Conservation (phyloP, 2,113 vertebrate species). For the Mesocricetus auratus region DNA sequence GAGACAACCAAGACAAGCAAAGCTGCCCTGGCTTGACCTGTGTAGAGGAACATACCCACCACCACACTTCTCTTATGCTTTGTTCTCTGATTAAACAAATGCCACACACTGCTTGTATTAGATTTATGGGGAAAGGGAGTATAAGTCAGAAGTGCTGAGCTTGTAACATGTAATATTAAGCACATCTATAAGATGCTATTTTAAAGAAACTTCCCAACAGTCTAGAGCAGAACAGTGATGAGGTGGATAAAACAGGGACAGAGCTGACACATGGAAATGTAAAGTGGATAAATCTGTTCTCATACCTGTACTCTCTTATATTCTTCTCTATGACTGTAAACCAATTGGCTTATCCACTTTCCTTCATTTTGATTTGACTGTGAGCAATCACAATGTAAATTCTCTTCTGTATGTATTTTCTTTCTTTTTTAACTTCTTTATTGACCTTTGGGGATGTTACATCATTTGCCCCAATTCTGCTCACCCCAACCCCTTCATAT, state of each 20-base stretch:
- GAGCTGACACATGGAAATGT: background rate
- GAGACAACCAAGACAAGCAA: background rate
- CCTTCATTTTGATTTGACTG: background rate
- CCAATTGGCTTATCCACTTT: background rate
- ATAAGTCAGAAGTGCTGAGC: background rate
- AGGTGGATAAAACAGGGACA: background rate
- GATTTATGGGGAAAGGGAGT: constrained; percentile 2
- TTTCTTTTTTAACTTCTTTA: background rate
- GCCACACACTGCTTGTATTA: background rate
- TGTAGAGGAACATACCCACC: background rate
- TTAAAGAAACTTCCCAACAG: constrained; percentile 27
- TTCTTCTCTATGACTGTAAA: background rate
- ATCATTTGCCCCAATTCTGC: no score
- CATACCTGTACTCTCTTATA: background rate
- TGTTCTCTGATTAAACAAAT: constrained; percentile 54
- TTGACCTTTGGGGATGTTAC: no score
- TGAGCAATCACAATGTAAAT: constrained; percentile 2
- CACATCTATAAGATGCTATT: background rate
- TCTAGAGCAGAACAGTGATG: background rate
- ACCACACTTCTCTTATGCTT: background rate
- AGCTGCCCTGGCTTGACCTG: background rate
- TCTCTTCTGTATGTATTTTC: background rate
- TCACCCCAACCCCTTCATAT: no score
- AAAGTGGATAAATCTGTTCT: background rate
- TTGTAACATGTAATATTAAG: background rate